Percentiles rank a stretch among this genome's conserved stretches.
phyloP scores from a whole-genome alignment of 2,888 invertebrate genomes.

The Drosophila formosana region DNA sequence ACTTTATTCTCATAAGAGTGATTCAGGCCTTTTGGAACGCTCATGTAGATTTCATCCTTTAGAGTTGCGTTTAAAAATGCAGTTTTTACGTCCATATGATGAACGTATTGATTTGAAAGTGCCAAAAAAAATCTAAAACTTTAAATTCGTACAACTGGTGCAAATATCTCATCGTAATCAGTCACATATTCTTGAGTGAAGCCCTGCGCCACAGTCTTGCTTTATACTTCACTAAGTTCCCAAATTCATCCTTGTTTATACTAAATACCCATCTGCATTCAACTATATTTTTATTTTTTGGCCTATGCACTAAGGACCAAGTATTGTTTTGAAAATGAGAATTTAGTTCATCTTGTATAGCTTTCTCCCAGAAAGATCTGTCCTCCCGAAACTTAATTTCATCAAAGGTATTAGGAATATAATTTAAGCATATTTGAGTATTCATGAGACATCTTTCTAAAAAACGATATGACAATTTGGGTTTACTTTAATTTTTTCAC shows the following conservation, averaged over 20 bases:
- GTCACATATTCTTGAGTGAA: no score
- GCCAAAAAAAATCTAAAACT: constrained; percentile 25
- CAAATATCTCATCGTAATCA: constrained; percentile 30
- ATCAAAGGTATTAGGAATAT: constrained; percentile 7
- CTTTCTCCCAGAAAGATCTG: constrained; percentile 1
- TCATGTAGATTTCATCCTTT: constrained; percentile 34
- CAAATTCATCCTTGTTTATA: constrained; percentile 18
- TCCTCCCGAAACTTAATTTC: constrained; percentile 13
- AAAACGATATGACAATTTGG: constrained; percentile 27
- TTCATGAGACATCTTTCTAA: constrained; percentile 32
- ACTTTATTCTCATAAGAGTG: constrained; percentile 7
- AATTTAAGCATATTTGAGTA: constrained; percentile 13
- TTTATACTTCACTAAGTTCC: constrained; percentile 26
- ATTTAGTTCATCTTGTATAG: constrained; percentile 10
- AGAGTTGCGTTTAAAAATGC: constrained; percentile 19
- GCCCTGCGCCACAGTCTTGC: no score
- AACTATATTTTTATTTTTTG: constrained; percentile 22
- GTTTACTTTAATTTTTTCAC: constrained; percentile 8
- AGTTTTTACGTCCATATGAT: constrained; percentile 22
- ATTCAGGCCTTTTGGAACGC: neutral
- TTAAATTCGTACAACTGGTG: constrained; percentile 24
- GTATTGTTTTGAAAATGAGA: constrained; percentile 15
- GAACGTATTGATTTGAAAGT: constrained; percentile 25
- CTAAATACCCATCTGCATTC: constrained; percentile 13
- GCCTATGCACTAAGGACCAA: constrained; percentile 29